These are phyloP conservation scores for Pinna nobilis DNA, from an alignment of 1,140 invertebrate species.

Conservation along the genomic window DNA sequence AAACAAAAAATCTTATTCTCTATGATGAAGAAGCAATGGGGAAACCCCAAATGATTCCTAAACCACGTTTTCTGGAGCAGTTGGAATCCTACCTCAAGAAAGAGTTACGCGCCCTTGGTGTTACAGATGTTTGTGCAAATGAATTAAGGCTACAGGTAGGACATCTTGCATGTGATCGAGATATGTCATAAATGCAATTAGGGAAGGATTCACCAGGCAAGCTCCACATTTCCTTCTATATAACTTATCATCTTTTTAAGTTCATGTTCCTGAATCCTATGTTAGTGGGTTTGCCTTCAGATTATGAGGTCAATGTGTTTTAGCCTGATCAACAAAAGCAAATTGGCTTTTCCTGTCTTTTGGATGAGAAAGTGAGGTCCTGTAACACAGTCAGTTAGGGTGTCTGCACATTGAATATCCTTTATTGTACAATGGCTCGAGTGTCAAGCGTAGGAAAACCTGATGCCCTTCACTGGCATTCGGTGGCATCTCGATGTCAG, in stretches of 20 bases:
- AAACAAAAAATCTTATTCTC: constrained; percentile 70
- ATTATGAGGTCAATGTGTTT: no score
- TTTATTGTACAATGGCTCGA: no score
- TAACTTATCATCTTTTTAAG: background rate
- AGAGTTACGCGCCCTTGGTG: constrained; percentile 70
- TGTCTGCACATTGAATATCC: no score
- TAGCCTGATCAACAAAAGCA: no score
- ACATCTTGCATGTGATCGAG: background rate
- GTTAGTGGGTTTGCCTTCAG: no score
- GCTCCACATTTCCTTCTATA: background rate
- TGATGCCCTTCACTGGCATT: no score
- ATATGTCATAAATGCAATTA: background rate
- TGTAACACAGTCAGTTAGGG: no score
- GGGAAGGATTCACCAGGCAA: background rate
- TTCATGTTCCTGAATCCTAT: no score
- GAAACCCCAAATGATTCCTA: constrained; percentile 70
- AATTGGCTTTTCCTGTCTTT: no score
- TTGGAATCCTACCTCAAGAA: constrained; percentile 73
- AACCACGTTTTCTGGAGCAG: constrained; percentile 73
- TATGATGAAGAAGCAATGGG: constrained; percentile 68
- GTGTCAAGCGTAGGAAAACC: no score
- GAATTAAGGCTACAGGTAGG: constrained; percentile 72
- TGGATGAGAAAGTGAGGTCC: no score
- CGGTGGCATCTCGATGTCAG: no score
- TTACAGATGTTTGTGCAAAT: constrained; percentile 67